Evolutionary conservation across 2,888 invertebrate genomes (phyloP).

Genomic region (Clepsis dumicolana): DNA sequence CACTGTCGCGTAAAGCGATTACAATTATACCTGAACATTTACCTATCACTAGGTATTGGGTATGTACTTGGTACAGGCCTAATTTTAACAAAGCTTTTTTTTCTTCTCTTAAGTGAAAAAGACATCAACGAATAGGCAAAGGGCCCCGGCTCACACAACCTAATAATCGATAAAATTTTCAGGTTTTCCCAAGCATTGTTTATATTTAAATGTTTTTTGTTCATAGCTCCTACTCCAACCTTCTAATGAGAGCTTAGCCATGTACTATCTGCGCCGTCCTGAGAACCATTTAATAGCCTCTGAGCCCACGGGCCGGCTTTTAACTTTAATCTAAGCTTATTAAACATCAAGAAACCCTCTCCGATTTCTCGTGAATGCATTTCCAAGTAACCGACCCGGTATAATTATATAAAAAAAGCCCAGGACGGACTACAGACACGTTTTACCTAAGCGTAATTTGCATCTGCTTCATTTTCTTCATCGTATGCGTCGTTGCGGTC

Average conservation of each 20-base stretch:
- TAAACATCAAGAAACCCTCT: conserved; percentile 81
- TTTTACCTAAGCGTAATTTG: conserved; percentile 85
- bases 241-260: conserved; percentile 65
- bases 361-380: conserved; percentile 82
- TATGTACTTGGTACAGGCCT: no score
- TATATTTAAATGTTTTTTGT: conserved; percentile 49
- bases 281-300: conserved; percentile 74
- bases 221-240: conserved; percentile 46
- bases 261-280: conserved; percentile 55
- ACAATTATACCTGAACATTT: no score
- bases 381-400: conserved; percentile 84
- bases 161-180: neutral
- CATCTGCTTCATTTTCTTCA: conserved; percentile 58
- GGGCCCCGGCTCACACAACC: neutral
- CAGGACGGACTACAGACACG: conserved; percentile 82
- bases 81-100: neutral
- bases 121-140: conserved; percentile 9
- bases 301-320: conserved; percentile 73
- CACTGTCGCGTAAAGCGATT: conserved; percentile 31
- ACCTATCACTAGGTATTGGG: neutral
- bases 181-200: conserved; percentile 4
- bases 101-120: conserved; percentile 1
- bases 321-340: conserved; percentile 85
- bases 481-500: conserved; percentile 43
- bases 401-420: conserved; percentile 85